Evolutionary conservation across 2,797 vertebrate genomes (phyloP).

Genomic region (Brachymystax lenok): DNA sequence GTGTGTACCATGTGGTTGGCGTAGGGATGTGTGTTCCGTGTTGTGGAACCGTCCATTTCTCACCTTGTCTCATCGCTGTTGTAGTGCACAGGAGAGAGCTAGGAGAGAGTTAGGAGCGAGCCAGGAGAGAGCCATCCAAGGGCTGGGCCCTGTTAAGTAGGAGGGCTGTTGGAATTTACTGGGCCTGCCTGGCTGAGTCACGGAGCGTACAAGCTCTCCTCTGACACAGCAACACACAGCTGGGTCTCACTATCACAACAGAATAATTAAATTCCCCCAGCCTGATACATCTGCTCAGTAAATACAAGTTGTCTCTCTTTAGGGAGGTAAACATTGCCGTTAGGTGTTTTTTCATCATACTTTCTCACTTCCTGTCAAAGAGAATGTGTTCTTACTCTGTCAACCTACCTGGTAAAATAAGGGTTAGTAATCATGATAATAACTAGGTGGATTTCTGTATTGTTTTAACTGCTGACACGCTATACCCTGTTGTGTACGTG

Average conservation of each 20-base stretch:
- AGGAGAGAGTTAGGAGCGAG: constrained; percentile 5
- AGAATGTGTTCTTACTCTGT: not conserved
- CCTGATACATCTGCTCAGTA: constrained; percentile 50
- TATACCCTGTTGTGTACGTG: constrained; percentile 32
- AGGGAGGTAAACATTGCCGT: constrained; percentile 1
- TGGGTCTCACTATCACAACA: constrained; percentile 53
- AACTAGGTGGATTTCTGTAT: not conserved
- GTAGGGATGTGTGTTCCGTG: not conserved
- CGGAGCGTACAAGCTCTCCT: constrained; percentile 52
- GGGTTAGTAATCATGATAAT: not conserved
- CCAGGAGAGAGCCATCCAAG: constrained; percentile 2
- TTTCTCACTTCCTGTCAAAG: not conserved
- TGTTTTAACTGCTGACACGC: constrained; percentile 28
- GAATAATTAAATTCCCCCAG: constrained; percentile 25
- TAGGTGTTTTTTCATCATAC: constrained; percentile 10
- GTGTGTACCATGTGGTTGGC: not conserved
- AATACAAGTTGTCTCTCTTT: constrained; percentile 21
- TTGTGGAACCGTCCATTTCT: not conserved
- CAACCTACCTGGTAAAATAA: not conserved
- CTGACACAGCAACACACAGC: constrained; percentile 58
- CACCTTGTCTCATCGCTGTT: not conserved
- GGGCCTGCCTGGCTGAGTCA: constrained; percentile 50
- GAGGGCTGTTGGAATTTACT: constrained; percentile 51
- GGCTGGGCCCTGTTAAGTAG: constrained; percentile 21
- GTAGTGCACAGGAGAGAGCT: not conserved